Evolutionary conservation across 1,140 invertebrate genomes (phyloP), one percentile per base, ranked within the genome.

Genomic region (Andricus grossulariae): DNA sequence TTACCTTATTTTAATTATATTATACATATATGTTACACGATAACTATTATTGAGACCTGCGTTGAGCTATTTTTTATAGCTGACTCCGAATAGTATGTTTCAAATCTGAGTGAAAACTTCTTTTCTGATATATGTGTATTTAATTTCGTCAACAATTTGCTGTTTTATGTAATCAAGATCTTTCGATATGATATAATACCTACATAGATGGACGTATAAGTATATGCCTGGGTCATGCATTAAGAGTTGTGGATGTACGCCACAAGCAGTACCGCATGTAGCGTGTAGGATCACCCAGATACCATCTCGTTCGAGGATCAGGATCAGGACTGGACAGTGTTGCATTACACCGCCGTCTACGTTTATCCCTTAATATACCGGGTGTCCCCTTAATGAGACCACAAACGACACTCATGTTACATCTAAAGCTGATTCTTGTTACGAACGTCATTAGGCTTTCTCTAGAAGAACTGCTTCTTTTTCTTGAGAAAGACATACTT

Each of bases 331-430:
- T 77, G 79, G 21, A 78, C 77, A 84, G 90, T 89, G 85, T 89
- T 86, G 83, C 86, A 81, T 90, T 91, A 90, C 89, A 87, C 85
- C 86, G 82, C 84, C 79, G 80, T 82, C 83, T 83, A 86, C 85
- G 82, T 83, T 89, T 89, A 90, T 90, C 88, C 87, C 82, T 84
- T 85, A 80, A 88, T 88, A 84, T 85, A 88, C 82, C 85, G 87
- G 87, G 87, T 89, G 88, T 84, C 84, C 81, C 66, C 83, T 86
- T 88, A 89, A 88, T 86, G 85, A 88, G 86, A 81, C 83, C 85
- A 80, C 86, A 86, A 89, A 86, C 82, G 85, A 88, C 86, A 84
- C 71, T 89, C 88, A 83, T 81, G 76, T 89, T 89, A 87, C 88
- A 51, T 57, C 71, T 55, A 55, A 25, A 66, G 57, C 57, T 32